Evolutionary conservation across 2,888 invertebrate species (phyloP).

Genomic region (Charanyca ferruginea): DNA sequence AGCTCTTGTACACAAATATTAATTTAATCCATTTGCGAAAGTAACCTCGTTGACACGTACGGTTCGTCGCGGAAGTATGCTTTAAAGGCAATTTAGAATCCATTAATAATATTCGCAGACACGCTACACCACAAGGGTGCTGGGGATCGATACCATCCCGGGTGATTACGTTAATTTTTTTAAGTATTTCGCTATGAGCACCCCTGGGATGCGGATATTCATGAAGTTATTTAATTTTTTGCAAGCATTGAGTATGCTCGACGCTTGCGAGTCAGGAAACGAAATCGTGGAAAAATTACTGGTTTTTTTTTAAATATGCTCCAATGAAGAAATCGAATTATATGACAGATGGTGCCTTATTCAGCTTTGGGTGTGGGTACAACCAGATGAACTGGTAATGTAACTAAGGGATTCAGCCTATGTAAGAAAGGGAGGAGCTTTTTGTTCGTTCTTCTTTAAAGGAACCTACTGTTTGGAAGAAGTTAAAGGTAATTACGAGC

Average conservation of each 20-base stretch:
- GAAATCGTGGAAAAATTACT: conserved; percentile 1
- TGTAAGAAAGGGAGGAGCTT: too few relatives aligned
- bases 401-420: too few relatives aligned
- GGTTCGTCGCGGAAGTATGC: conserved; percentile 75
- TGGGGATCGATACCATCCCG: conserved; percentile 39
- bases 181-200: conserved; percentile 25
- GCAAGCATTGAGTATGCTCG: not conserved
- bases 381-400: not conserved
- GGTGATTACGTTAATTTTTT: conserved; percentile 40
- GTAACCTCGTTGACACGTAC: conserved; percentile 74
- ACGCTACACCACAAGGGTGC: conserved; percentile 69
- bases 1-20: conserved; percentile 64
- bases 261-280: not conserved
- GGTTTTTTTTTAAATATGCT: conserved; percentile 14
- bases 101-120: conserved; percentile 83
- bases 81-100: conserved; percentile 84
- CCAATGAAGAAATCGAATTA: conserved; percentile 3
- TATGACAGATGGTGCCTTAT: not conserved
- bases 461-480: too few relatives aligned
- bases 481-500: too few relatives aligned
- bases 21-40: conserved; percentile 76
- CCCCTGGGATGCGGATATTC: conserved; percentile 17
- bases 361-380: not conserved
- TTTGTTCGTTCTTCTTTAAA: too few relatives aligned
- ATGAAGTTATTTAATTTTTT: conserved; percentile 35